Evolutionary conservation across 2,888 invertebrate genomes (phyloP), one percentile per base, ranked within the genome.

Genomic region (Graphium colonna): DNA sequence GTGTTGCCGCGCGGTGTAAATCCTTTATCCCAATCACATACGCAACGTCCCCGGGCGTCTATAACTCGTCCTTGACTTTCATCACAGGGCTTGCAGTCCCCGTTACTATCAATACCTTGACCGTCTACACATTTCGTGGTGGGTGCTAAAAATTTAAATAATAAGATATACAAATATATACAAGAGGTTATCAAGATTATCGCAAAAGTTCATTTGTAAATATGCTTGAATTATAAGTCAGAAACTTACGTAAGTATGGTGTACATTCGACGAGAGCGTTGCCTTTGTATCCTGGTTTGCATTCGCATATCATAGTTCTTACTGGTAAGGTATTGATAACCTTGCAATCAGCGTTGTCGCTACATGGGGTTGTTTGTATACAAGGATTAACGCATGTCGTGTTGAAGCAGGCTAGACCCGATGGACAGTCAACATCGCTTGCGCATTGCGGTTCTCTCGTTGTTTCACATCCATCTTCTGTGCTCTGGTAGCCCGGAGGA

Each of bases 281-380:
- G 75, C 97, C 97, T 79, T 93, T 93, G 74, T 94, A 96, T 57
- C 96, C 97, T 31, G 95, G 94, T 41, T 94, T 75, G 75, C 97
- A 97, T 79, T 95, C 95, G 71, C 97, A 97, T 58, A 95, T 92
- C 95, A 97, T 95, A 7, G 97, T 97, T 71, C 95, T 92, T 0
- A 97, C 94, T 8, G 97, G 96, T 46, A 93, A 86, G 0, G 97
- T 96, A 71, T 97, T 95, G 28, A 95, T 82, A 1, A 96, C 94
- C 57, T 92, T 93, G 71, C 97, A 97, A 55, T 92, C 90, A 0
- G 96, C 94, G 70, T 96, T 96, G 1, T 92, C 91, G 5, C 95
- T 96, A 70, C 97, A 97, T 0, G 97, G 96, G 63, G 93, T 91
- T 1, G 94, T 94, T 45, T 92, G 92, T 41, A 90, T 88, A 73